A percentile compares a stretch with the other conserved stretches of the same genome.
phyloP scores from a whole-genome alignment of 2,113 vertebrate genomes.

The Eclectus roratus region DNA sequence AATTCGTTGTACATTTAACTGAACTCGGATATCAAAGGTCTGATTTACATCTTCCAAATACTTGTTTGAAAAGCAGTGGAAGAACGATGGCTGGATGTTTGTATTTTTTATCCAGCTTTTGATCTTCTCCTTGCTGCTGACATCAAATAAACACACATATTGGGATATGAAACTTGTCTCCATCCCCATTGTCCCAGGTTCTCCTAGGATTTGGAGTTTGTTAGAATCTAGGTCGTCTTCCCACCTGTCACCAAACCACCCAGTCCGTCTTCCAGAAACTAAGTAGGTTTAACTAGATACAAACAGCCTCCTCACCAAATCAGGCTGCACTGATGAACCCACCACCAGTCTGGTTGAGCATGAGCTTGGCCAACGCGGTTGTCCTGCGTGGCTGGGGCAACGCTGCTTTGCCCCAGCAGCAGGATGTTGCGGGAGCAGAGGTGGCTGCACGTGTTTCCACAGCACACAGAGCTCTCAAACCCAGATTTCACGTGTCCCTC shows the following conservation, averaged over 20 bases:
- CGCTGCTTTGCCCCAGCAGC: background rate
- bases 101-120: conserved; percentile 8
- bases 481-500: background rate
- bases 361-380: rapidly evolving
- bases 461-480: background rate
- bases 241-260: background rate
- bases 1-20: background rate
- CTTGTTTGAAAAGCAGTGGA: background rate
- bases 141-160: conserved; percentile 13
- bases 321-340: rapidly evolving
- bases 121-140: conserved; percentile 10
- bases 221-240: background rate
- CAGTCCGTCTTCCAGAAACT: background rate
- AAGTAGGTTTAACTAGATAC: background rate
- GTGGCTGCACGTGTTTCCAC: background rate
- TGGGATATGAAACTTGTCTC: background rate
- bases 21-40: conserved; percentile 45
- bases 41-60: conserved; percentile 33
- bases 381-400: background rate
- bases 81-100: background rate
- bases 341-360: rapidly evolving
- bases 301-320: background rate
- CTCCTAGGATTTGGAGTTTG: background rate
- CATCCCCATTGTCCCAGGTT: background rate
- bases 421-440: background rate